Evolutionary conservation across 2,113 vertebrate genomes (phyloP).

Genomic region (Dasyornis broadbenti): DNA sequence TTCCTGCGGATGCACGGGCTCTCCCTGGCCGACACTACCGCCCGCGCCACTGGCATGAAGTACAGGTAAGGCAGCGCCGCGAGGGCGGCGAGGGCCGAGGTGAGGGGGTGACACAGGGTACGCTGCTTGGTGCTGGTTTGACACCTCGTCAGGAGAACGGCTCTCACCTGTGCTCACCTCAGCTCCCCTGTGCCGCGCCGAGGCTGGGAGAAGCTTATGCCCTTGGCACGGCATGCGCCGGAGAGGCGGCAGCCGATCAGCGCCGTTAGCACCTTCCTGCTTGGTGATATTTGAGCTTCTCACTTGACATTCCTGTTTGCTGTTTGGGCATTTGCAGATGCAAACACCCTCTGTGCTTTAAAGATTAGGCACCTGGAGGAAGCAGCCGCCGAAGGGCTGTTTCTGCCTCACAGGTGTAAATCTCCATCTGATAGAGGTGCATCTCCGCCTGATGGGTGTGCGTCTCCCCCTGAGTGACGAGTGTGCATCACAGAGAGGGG

Average conservation of each 20-base stretch:
- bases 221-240: fast-evolving
- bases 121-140: background rate
- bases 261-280: background rate
- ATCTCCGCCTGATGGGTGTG: background rate
- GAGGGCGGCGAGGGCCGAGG: background rate
- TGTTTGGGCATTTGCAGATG: background rate
- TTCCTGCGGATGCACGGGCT: constrained; percentile 95
- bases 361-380: background rate
- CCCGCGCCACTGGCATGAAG: constrained; percentile 90
- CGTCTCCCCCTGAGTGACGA: background rate
- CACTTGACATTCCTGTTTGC: background rate
- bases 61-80: constrained; percentile 87
- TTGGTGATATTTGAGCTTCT: background rate
- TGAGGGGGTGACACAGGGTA: background rate
- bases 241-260: background rate
- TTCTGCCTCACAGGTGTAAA: background rate
- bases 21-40: constrained; percentile 87
- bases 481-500: background rate
- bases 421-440: background rate
- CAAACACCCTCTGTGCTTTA: fast-evolving
- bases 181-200: fast-evolving
- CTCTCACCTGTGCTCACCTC: background rate
- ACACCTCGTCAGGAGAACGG: background rate
- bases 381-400: fast-evolving
- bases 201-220: background rate